Conservation (phyloP, 2,888 invertebrate genomes). For the Dioctria rufipes region DNA sequence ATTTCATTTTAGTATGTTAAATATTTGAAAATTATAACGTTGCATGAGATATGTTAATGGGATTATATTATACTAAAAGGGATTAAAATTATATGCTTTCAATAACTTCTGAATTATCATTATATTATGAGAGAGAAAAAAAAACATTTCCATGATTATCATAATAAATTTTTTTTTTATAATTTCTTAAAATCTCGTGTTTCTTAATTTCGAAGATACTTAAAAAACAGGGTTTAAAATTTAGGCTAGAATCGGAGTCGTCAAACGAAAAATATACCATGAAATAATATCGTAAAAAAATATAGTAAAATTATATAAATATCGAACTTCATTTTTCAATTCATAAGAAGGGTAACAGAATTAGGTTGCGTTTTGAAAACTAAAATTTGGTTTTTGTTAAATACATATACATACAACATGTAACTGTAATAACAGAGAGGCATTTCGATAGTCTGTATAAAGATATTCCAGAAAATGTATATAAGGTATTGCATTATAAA, state of each 20-base stretch:
- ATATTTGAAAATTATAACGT: no score
- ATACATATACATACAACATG: no score
- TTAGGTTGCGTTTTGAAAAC: neutral
- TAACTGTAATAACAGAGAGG: neutral
- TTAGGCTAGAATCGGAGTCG: conserved; percentile 29
- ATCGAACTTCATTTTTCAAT: conserved; percentile 27
- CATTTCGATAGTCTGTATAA: conserved; percentile 40
- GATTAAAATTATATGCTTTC: no score
- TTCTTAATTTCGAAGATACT: neutral
- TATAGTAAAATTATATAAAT: conserved; percentile 29
- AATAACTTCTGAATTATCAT: no score
- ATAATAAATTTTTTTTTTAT: neutral
- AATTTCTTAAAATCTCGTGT: neutral
- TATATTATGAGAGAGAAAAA: no score
- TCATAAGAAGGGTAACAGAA: conserved; percentile 20
- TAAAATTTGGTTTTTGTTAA: no score
- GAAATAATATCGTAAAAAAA: conserved; percentile 28
- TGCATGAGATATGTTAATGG: no score
- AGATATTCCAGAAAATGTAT: conserved; percentile 15
- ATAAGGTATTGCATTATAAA: neutral
- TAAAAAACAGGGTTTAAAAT: conserved; percentile 40
- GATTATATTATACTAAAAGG: no score
- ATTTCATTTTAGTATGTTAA: no score
- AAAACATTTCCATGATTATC: no score
- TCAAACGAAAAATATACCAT: conserved; percentile 12